Conservation (phyloP, 2,113 vertebrate species). For the Macrotus californicus region DNA sequence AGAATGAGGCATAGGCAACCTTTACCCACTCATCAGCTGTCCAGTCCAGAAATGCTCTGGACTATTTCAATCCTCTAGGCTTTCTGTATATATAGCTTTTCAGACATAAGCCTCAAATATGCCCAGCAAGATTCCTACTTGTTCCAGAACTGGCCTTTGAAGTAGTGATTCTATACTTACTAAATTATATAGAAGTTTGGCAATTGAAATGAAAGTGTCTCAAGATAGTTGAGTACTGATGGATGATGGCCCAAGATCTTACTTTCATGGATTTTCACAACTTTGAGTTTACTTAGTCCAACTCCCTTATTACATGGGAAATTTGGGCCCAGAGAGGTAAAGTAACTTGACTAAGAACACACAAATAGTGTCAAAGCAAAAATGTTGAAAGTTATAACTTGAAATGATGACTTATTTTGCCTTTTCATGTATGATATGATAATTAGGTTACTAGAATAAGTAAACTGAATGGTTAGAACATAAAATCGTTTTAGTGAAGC, state of each 20-base stretch:
- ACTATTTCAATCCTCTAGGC: conserved; percentile 39
- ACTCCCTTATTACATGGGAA: neutral
- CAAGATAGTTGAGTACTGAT: neutral
- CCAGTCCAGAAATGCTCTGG: conserved; percentile 16
- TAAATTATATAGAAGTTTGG: neutral
- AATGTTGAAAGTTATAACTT: neutral
- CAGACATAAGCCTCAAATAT: conserved; percentile 12
- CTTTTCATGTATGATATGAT: neutral
- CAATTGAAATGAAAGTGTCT: conserved; percentile 7
- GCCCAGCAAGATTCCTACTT: neutral
- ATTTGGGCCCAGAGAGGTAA: neutral
- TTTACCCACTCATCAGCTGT: conserved; percentile 53
- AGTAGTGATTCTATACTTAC: conserved; percentile 16
- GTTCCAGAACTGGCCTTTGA: conserved; percentile 21
- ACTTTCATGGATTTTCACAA: neutral
- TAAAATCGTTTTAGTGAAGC: neutral
- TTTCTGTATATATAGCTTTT: conserved; percentile 49
- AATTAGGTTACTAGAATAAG: neutral
- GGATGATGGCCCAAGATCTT: neutral
- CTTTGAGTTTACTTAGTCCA: neutral
- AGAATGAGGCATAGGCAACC: conserved; percentile 33
- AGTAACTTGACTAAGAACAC: neutral
- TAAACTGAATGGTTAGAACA: neutral
- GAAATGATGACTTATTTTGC: neutral
- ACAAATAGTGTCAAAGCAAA: conserved; percentile 8